A percentile compares a stretch with the other conserved stretches of the same genome.
Conservation (phyloP, 1,140 invertebrate genomes). For the Cotesia glomerata region DNA sequence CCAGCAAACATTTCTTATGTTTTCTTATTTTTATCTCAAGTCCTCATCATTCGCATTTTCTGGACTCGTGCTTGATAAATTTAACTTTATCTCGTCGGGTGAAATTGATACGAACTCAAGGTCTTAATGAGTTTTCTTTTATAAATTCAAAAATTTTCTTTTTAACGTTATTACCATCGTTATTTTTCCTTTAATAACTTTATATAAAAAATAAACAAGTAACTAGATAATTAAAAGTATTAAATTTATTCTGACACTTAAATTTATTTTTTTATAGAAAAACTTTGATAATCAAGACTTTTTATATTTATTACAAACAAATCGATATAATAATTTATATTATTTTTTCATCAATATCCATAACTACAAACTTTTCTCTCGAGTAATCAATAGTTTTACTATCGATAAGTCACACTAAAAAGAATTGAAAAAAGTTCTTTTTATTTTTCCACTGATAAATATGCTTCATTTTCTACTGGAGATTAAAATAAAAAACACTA, state of each 20-base stretch:
- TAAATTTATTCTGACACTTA: too few relatives aligned
- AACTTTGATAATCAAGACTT: too few relatives aligned
- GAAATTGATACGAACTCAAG: conserved; percentile 36
- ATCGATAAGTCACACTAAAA: not conserved
- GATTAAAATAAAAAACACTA: not conserved
- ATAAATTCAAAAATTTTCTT: not conserved
- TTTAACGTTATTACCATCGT: not conserved
- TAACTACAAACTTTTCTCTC: too few relatives aligned
- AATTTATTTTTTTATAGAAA: too few relatives aligned
- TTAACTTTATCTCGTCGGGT: conserved; percentile 41
- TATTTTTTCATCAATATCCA: too few relatives aligned
- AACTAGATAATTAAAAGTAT: too few relatives aligned
- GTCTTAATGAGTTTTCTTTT: not conserved
- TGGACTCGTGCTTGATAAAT: conserved; percentile 39
- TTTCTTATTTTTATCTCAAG: not conserved
- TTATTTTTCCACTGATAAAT: not conserved
- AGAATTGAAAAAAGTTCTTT: not conserved
- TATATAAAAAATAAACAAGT: not conserved
- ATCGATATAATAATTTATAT: too few relatives aligned
- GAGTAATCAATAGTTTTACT: not conserved
- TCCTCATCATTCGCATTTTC: conserved; percentile 30
- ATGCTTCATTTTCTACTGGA: not conserved
- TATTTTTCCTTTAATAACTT: not conserved
- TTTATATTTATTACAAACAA: too few relatives aligned
- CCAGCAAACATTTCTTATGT: conserved; percentile 4